These are phyloP conservation scores for Nomia melanderi DNA, from an alignment of 1,140 invertebrate genomes.

Conservation along the genomic window DNA sequence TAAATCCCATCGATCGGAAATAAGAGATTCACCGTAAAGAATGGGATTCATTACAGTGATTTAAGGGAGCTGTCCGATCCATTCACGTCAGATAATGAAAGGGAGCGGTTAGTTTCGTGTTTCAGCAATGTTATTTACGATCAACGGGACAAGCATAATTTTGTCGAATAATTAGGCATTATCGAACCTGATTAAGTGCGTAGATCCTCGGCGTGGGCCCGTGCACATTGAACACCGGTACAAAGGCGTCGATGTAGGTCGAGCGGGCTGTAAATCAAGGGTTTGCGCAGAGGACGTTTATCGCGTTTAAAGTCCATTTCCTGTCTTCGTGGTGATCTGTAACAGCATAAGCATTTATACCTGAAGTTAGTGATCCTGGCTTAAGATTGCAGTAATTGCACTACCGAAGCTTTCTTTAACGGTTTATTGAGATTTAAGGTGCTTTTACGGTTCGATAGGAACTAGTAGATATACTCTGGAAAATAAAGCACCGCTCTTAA, in stretches of 20 bases:
- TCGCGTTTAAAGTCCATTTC: constrained; percentile 28
- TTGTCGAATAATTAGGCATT: constrained; percentile 39
- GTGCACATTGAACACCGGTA: not conserved
- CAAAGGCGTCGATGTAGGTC: constrained; percentile 8
- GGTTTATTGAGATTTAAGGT: not conserved
- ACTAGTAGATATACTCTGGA: not conserved
- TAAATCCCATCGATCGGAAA: not conserved
- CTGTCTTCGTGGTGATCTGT: constrained; percentile 7
- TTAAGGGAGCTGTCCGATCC: not conserved
- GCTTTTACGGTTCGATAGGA: not conserved
- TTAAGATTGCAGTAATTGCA: not conserved
- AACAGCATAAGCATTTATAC: constrained; percentile 13
- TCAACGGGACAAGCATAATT: constrained; percentile 26
- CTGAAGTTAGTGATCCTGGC: not conserved
- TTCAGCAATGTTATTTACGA: constrained; percentile 19
- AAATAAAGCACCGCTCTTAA: too few species aligned
- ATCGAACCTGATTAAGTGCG: constrained; percentile 15
- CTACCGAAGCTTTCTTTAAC: not conserved
- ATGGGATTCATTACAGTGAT: not conserved
- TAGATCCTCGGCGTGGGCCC: not conserved
- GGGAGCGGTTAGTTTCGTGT: constrained; percentile 5
- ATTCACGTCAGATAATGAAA: not conserved
- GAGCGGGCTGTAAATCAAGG: constrained; percentile 24
- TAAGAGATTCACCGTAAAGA: not conserved
- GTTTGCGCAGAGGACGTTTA: constrained; percentile 4